Evolutionary conservation across 2,888 invertebrate genomes (phyloP), one percentile per base, ranked within the genome.

Genomic region (Augochlorella aurata): DNA sequence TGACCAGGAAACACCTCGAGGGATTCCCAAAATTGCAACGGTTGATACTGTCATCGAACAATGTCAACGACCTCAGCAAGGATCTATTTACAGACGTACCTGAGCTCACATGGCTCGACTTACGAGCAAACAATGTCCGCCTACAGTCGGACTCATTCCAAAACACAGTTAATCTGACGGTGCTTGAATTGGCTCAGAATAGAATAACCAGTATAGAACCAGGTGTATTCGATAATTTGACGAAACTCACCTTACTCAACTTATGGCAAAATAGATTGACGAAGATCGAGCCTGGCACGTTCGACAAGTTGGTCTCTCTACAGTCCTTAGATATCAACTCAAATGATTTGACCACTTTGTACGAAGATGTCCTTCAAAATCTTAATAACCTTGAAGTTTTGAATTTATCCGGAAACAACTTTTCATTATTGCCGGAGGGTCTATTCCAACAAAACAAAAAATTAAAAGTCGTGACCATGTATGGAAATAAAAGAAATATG

Each of bases 241-340:
- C 24, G 7, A 81, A 95, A 86, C 92, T 97, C 79, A 93, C 94
- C 75, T 94, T 95, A 69, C 93, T 97, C 73, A 96, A 96, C 88
- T 92, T 97, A 50, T 96, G 96, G 95, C 95, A 95, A 88, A 97
- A 97, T 91, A 95, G 95, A 87, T 94, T 97, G 76, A 95, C 94
- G 44, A 95, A 95, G 92, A 94, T 97, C 58, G 94, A 95, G 21
- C 94, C 95, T 82, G 94, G 95, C 78, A 94, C 95, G 81, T 96
- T 97, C 90, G 95, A 95, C 49, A 95, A 96, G 68, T 94, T 96
- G 3, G 93, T 94, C 49, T 95, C 95, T 0, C 94, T 97, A 7
- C 94, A 95, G 87, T 95, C 95, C 84, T 94, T 98, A 81, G 97
- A 97, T 93, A 92, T 98, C 75, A 95, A 96, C 87, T 94, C 95